Conservation (phyloP, 2,113 vertebrate genomes). For the Hyaena hyaena region DNA sequence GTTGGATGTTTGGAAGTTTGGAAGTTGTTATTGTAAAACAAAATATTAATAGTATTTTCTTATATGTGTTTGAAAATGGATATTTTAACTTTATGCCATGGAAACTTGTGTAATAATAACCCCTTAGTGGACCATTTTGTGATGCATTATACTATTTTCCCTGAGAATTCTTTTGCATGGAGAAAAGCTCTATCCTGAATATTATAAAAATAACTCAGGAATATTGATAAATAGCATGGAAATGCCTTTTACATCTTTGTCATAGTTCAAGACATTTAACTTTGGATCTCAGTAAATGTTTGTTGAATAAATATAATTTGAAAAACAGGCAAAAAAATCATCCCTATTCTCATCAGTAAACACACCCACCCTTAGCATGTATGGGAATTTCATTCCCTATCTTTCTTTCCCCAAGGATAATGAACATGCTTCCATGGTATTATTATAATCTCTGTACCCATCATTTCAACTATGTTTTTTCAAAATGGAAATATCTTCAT, state of each 20-base stretch:
- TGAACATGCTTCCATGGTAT: background rate
- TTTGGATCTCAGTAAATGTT: constrained; percentile 27
- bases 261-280: background rate
- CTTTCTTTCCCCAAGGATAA: background rate
- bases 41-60: constrained; percentile 8
- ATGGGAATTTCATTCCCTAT: background rate
- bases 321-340: background rate
- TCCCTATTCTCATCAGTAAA: background rate
- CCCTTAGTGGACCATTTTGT: background rate
- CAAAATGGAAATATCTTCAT: constrained; percentile 21
- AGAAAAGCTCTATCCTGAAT: constrained; percentile 14
- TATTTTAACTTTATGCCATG: constrained; percentile 12
- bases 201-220: background rate
- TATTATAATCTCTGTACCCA: background rate
- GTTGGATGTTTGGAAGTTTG: background rate
- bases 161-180: background rate
- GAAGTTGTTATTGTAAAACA: background rate
- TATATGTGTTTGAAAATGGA: background rate
- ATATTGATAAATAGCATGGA: background rate
- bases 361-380: background rate
- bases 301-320: background rate
- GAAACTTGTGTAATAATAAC: background rate
- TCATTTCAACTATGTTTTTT: constrained; percentile 30
- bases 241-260: background rate
- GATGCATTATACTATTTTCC: background rate